Conservation (phyloP, 2,797 vertebrate genomes). For the Thaleichthys pacificus region DNA sequence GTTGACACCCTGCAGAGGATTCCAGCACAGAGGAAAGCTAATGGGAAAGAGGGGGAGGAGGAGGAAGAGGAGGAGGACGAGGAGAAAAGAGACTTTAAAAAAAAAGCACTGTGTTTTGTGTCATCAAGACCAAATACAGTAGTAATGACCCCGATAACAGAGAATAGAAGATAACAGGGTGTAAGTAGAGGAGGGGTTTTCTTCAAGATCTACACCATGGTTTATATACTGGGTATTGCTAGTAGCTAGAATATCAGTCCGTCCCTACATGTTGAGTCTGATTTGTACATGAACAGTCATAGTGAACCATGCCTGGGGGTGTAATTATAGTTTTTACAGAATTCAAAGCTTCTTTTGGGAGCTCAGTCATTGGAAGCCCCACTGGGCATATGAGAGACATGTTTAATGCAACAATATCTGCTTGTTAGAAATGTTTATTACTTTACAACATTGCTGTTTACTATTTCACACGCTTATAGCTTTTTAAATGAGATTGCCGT, state of each 20-base stretch:
- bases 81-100: conserved; percentile 12
- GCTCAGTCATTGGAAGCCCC: not conserved
- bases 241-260: too few species aligned
- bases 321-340: too few species aligned
- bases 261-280: too few species aligned
- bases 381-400: conserved; percentile 11
- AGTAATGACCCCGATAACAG: conserved; percentile 36
- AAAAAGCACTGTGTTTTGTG: conserved; percentile 12
- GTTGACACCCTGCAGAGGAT: conserved; percentile 7
- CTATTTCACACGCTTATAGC: too few species aligned
- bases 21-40: not conserved
- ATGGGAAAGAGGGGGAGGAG: not conserved
- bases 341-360: too few species aligned
- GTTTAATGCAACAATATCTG: not conserved
- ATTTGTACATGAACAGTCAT: too few species aligned
- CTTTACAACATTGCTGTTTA: too few species aligned
- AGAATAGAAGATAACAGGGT: conserved; percentile 26
- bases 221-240: too few species aligned
- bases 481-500: not conserved
- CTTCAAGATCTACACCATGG: too few species aligned
- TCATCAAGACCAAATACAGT: conserved; percentile 1
- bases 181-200: not conserved
- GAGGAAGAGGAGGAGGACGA: not conserved
- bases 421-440: not conserved
- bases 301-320: too few species aligned